Evolutionary conservation across 2,797 vertebrate species (phyloP).

Genomic region (Cephalopachus bancanus): DNA sequence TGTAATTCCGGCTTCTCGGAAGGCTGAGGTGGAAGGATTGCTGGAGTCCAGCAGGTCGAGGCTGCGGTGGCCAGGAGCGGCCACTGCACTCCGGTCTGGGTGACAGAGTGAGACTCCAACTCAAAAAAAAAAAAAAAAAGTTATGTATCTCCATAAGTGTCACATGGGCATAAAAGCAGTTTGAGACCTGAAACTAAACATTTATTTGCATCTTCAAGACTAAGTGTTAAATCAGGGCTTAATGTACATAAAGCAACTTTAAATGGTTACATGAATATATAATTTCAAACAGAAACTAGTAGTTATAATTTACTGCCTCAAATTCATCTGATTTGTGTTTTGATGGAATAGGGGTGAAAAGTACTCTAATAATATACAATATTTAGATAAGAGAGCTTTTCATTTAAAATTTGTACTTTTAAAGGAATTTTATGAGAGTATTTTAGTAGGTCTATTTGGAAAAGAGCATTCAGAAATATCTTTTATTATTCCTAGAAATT

Average conservation of each 20-base stretch:
- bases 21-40: too few species aligned
- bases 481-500: neutral
- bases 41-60: too few species aligned
- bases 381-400: conserved; percentile 1
- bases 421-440: neutral
- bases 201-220: neutral
- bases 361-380: neutral
- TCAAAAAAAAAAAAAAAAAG: too few species aligned
- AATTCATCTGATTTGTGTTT: neutral
- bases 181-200: neutral
- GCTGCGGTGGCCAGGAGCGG: too few species aligned
- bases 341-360: neutral
- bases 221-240: neutral
- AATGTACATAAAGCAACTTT: neutral
- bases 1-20: too few species aligned
- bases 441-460: neutral
- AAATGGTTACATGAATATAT: neutral
- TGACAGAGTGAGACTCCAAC: too few species aligned
- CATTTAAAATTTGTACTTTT: conserved; percentile 39
- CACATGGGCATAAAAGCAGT: neutral
- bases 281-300: neutral
- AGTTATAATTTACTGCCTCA: neutral
- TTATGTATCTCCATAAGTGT: neutral
- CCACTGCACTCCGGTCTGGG: too few species aligned
- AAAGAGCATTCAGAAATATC: neutral